These are phyloP conservation scores for Puffinus mauretanicus DNA, from an alignment of 2,113 vertebrate species.

Conservation along the genomic window DNA sequence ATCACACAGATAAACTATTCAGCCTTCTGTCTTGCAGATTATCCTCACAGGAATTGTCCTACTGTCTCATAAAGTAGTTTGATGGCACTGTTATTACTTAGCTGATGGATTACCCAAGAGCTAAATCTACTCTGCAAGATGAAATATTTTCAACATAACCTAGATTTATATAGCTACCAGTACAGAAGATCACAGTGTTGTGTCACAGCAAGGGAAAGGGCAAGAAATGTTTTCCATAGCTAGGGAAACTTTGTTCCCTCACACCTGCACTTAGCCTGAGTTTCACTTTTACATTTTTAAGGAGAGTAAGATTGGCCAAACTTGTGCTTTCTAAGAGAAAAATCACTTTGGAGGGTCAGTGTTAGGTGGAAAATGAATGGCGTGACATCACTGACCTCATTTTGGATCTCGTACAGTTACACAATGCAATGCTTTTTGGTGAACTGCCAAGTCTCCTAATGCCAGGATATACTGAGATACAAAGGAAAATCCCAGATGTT, in stretches of 20 bases:
- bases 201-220: background rate
- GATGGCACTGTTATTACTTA: conserved; percentile 36
- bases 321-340: background rate
- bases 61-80: conserved; percentile 45
- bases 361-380: background rate
- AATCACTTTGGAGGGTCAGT: background rate
- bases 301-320: background rate
- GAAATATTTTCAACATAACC: conserved; percentile 25
- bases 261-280: background rate
- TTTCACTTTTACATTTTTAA: background rate
- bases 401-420: background rate
- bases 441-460: background rate
- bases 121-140: background rate
- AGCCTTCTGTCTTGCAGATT: conserved; percentile 34
- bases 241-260: background rate
- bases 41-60: conserved; percentile 22
- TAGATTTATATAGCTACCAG: background rate
- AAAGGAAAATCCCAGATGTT: conserved; percentile 46
- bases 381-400: background rate
- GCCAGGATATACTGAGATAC: background rate
- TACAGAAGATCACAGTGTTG: background rate
- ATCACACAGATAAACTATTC: background rate
- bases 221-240: background rate
- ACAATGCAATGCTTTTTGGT: background rate
- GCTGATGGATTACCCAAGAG: conserved; percentile 22